Percentiles rank a stretch among this genome's conserved stretches.
Conservation (phyloP, 2,888 invertebrate genomes). For the Netelia melanura region DNA sequence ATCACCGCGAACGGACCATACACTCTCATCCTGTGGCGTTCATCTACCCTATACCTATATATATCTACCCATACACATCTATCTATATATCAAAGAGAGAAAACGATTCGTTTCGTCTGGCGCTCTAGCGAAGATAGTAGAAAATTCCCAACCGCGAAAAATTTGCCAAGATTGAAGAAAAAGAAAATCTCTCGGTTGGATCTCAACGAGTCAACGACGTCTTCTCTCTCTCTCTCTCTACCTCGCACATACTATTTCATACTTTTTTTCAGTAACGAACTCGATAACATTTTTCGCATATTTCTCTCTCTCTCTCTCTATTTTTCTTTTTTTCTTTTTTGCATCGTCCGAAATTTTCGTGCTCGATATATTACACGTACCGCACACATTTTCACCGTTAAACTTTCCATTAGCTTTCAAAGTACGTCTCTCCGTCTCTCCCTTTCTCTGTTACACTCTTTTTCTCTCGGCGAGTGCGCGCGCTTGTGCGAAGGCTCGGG, state of each 20-base stretch:
- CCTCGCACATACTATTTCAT: not conserved
- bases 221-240: not conserved
- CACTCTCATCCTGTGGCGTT: constrained; percentile 64
- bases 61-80: not conserved
- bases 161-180: constrained; percentile 26
- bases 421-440: constrained; percentile 36
- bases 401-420: constrained; percentile 68
- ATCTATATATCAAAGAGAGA: constrained; percentile 10
- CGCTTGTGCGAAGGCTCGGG: constrained; percentile 18
- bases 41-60: constrained; percentile 49
- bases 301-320: constrained; percentile 33
- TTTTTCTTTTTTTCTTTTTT: not conserved
- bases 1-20: constrained; percentile 79
- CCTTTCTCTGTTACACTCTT: constrained; percentile 2
- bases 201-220: not conserved
- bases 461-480: constrained; percentile 19
- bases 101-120: constrained; percentile 35
- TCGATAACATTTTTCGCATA: not conserved
- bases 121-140: constrained; percentile 5
- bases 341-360: constrained; percentile 44
- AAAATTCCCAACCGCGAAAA: constrained; percentile 23
- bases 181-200: not conserved
- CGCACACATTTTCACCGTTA: constrained; percentile 67
- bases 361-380: constrained; percentile 36
- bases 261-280: not conserved